These are phyloP conservation scores for Holothuria scabra DNA, from an alignment of 53 echinoderm and acorn worm genomes.

Conservation along the genomic window DNA sequence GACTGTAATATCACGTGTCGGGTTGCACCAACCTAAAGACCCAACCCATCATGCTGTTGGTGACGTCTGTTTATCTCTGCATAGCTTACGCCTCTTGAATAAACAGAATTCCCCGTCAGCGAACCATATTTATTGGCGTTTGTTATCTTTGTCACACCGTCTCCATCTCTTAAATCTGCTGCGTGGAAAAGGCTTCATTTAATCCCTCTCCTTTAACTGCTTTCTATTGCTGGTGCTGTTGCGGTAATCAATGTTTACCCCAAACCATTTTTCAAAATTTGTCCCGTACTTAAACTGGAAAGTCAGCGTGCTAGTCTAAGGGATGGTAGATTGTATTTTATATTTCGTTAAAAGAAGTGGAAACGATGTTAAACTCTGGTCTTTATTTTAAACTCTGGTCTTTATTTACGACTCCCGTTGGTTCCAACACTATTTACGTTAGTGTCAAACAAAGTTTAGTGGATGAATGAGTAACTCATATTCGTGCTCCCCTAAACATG, in stretches of 20 bases:
- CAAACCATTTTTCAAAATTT: conserved; percentile 33
- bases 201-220: conserved; percentile 5
- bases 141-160: conserved; percentile 30
- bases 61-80: conserved; percentile 23
- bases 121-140: conserved; percentile 25
- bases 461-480: conserved; percentile 38
- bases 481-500: neutral
- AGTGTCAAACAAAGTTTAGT: conserved; percentile 49
- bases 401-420: neutral
- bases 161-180: neutral
- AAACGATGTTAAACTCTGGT: no score
- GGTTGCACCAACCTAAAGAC: conserved; percentile 7
- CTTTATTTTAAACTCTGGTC: neutral
- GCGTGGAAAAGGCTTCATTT: neutral
- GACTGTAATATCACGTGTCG: neutral
- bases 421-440: conserved; percentile 30
- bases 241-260: conserved; percentile 36
- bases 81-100: conserved; percentile 32
- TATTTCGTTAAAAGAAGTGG: no score
- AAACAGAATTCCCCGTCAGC: conserved; percentile 24
- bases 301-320: no score
- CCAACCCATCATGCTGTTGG: conserved; percentile 1
- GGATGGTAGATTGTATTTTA: no score
- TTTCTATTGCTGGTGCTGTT: conserved; percentile 7
- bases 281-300: no score